Conservation (phyloP, 2,797 vertebrate genomes). For the Anomalospiza imberbis region DNA sequence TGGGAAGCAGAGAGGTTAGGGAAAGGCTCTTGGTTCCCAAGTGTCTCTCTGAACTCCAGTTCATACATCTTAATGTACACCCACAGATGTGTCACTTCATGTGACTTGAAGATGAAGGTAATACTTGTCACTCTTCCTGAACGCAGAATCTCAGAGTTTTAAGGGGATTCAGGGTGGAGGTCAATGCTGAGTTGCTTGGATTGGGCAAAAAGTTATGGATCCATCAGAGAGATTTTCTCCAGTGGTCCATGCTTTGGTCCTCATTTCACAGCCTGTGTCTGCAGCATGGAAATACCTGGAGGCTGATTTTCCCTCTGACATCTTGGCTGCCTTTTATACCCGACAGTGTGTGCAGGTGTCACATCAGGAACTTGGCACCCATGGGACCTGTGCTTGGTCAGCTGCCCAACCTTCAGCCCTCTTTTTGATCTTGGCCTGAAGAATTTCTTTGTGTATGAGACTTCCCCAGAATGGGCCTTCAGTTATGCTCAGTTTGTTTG, state of each 20-base stretch:
- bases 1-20: not conserved
- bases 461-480: not conserved
- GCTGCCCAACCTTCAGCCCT: not conserved
- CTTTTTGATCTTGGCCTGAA: not conserved
- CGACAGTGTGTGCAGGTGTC: not conserved
- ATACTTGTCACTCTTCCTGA: not conserved
- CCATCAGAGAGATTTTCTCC: not conserved
- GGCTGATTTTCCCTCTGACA: not conserved
- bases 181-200: not conserved
- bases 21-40: not conserved
- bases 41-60: not conserved
- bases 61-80: conserved; percentile 41
- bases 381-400: not conserved
- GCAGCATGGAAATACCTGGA: not conserved
- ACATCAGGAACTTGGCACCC: not conserved
- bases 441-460: not conserved
- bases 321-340: not conserved
- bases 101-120: conserved; percentile 38
- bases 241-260: not conserved
- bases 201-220: not conserved
- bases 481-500: not conserved
- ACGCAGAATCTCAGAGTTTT: not conserved
- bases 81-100: not conserved
- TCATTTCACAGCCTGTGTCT: not conserved
- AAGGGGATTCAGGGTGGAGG: not conserved